These are phyloP conservation scores for Zonitis immaculata DNA, from an alignment of 2,888 invertebrate genomes.

Conservation along the genomic window DNA sequence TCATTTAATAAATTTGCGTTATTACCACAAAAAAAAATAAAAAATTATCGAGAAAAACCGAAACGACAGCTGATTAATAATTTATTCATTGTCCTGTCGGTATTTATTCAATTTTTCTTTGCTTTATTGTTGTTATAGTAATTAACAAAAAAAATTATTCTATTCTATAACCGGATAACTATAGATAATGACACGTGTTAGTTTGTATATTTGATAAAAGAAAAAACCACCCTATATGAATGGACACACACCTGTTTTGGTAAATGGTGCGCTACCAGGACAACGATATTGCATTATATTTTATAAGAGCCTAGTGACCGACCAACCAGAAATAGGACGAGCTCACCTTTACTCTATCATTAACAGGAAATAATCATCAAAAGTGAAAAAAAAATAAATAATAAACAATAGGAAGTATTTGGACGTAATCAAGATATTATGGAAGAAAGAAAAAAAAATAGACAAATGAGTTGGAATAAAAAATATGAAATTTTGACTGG, in stretches of 20 bases:
- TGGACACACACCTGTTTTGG: conserved; percentile 15
- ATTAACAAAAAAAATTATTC: too few relatives aligned
- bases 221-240: conserved; percentile 4
- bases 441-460: too few relatives aligned
- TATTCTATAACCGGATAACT: not conserved
- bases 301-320: conserved; percentile 8
- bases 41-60: not conserved
- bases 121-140: too few relatives aligned
- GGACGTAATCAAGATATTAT: too few relatives aligned
- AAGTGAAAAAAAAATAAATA: not conserved
- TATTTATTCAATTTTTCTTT: not conserved
- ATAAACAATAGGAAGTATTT: not conserved
- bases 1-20: not conserved
- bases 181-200: not conserved
- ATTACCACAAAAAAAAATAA: not conserved
- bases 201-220: too few relatives aligned
- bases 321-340: conserved; percentile 10
- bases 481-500: too few relatives aligned
- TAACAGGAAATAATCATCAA: not conserved
- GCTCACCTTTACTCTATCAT: not conserved
- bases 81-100: not conserved
- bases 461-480: too few relatives aligned
- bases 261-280: conserved; percentile 22
- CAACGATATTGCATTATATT: conserved; percentile 17
- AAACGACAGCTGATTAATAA: conserved; percentile 1